Evolutionary conservation across 2,797 vertebrate genomes (phyloP).

Genomic region (Siniperca undulata): DNA sequence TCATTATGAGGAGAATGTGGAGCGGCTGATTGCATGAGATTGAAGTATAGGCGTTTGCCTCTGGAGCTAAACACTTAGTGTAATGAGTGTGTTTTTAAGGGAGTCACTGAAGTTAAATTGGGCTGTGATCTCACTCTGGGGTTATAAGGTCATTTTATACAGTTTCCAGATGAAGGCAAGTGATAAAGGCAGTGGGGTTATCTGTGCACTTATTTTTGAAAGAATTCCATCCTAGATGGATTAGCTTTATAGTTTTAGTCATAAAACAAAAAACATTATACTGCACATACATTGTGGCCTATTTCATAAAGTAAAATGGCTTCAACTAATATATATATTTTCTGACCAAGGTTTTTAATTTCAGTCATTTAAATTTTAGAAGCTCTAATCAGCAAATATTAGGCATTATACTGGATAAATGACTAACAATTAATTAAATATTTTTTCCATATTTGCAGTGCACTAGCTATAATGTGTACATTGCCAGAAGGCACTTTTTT

Average conservation of each 20-base stretch:
- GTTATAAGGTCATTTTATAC: conserved; percentile 73
- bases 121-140: conserved; percentile 77
- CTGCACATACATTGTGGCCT: not conserved
- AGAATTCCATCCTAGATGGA: conserved; percentile 10
- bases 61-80: conserved; percentile 73
- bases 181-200: conserved; percentile 33
- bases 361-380: not conserved
- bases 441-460: not conserved
- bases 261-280: not conserved
- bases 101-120: conserved; percentile 67
- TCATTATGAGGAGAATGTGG: conserved; percentile 67
- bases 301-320: not conserved
- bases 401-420: not conserved
- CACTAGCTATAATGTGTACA: not conserved
- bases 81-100: conserved; percentile 80
- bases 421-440: not conserved
- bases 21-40: conserved; percentile 64
- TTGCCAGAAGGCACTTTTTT: conserved; percentile 3
- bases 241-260: conserved; percentile 9
- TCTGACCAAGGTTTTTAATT: not conserved
- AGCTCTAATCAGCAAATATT: not conserved
- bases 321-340: not conserved
- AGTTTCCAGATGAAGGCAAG: conserved; percentile 60
- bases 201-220: conserved; percentile 17
- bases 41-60: conserved; percentile 46